Evolutionary conservation across 2,113 vertebrate genomes (phyloP).

Genomic region (Cephalopholis sonnerati): DNA sequence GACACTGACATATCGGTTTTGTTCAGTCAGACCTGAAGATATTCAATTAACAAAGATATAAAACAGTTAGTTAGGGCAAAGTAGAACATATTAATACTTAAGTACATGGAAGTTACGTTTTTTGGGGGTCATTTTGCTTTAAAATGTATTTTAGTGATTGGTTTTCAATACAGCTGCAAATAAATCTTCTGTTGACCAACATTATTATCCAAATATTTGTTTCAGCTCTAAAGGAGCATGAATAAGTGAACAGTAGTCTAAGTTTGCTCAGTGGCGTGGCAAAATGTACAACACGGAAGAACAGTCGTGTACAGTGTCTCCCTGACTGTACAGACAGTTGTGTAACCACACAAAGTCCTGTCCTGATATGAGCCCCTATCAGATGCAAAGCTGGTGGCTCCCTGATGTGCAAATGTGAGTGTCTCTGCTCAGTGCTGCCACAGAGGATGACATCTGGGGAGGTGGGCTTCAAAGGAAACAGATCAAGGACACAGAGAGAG

Average conservation of each 20-base stretch:
- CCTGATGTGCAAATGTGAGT: background rate
- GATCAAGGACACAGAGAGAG: slow-evolving; percentile 3
- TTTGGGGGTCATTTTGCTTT: too few species aligned
- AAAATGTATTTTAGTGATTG: too few species aligned
- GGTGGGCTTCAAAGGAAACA: slow-evolving; percentile 32
- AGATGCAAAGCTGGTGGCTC: background rate
- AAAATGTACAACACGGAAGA: background rate
- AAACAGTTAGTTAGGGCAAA: background rate
- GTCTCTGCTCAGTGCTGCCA: background rate
- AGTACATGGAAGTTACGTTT: too few species aligned
- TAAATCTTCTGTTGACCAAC: background rate
- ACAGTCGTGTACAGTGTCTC: too few species aligned
- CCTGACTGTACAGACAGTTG: background rate
- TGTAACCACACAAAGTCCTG: background rate
- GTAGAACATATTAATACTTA: background rate
- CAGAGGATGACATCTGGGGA: slow-evolving; percentile 29
- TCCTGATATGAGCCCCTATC: too few species aligned
- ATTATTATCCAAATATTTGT: background rate
- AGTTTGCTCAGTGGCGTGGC: too few species aligned
- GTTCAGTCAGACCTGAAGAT: too few species aligned
- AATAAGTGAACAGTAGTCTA: background rate
- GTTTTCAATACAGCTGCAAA: too few species aligned
- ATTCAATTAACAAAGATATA: too few species aligned
- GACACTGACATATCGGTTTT: background rate
- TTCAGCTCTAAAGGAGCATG: background rate